Evolutionary conservation across 1,140 invertebrate species (phyloP).

Genomic region (Leptoteleia sp.): DNA sequence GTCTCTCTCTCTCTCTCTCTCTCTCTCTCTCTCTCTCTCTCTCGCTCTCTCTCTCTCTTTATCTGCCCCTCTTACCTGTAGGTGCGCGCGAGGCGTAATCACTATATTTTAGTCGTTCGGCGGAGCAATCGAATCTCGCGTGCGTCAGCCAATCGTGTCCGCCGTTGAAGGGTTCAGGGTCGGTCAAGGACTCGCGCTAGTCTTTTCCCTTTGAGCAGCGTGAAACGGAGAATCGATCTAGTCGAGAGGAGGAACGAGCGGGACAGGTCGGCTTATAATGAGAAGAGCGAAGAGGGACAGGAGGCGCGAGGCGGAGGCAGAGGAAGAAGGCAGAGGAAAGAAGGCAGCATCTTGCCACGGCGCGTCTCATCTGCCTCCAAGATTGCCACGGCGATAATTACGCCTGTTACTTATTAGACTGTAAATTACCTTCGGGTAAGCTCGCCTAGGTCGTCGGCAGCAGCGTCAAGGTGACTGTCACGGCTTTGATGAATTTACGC

Average conservation of each 20-base stretch:
- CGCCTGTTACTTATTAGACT: slow-evolving; percentile 70
- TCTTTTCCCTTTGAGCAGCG: slow-evolving; percentile 54
- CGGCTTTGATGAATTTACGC: slow-evolving; percentile 58
- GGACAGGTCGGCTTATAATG: slow-evolving; percentile 46
- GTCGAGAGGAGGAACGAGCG: slow-evolving; percentile 44
- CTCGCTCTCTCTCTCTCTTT: slow-evolving; percentile 46
- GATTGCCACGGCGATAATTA: slow-evolving; percentile 69
- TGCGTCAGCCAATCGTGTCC: slow-evolving; percentile 69
- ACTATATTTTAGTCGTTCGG: slow-evolving; percentile 74
- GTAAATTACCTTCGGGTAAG: slow-evolving; percentile 65
- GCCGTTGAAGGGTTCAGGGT: slow-evolving; percentile 75
- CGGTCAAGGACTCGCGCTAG: slow-evolving; percentile 76
- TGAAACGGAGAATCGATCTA: slow-evolving; percentile 66
- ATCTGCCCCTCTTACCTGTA: too few species aligned
- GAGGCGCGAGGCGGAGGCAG: slow-evolving; percentile 1
- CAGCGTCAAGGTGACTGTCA: slow-evolving; percentile 55
- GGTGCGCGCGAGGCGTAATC: slow-evolving; percentile 69
- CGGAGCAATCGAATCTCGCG: slow-evolving; percentile 71
- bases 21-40: too few species aligned
- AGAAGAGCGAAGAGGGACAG: slow-evolving; percentile 53
- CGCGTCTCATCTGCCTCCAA: slow-evolving; percentile 55
- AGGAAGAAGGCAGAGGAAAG: neutral
- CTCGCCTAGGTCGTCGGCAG: slow-evolving; percentile 56
- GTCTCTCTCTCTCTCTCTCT: too few species aligned
- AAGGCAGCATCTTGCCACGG: neutral